Conservation (phyloP, 1,140 invertebrate genomes). For the Danaus plexippus region DNA sequence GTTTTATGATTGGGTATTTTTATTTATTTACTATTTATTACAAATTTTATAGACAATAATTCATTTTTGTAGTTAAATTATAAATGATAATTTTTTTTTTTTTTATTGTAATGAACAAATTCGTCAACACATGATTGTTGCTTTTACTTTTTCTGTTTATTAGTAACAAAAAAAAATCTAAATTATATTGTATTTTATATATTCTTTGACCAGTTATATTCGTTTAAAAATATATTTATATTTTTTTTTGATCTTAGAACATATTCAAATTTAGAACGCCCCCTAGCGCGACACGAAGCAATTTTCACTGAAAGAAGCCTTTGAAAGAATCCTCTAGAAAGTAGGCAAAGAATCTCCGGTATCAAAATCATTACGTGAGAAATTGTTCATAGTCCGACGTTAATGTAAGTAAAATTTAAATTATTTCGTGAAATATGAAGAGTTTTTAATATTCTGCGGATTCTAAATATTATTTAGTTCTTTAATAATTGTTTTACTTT, state of each 20-base stretch:
- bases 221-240: too few species aligned
- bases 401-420: constrained; percentile 59
- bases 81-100: too few species aligned
- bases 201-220: too few species aligned
- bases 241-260: constrained; percentile 34
- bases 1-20: too few species aligned
- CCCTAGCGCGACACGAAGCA: constrained; percentile 42
- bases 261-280: constrained; percentile 64
- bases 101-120: too few species aligned
- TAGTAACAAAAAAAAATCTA: too few species aligned
- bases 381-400: constrained; percentile 59
- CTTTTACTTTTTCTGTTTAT: too few species aligned
- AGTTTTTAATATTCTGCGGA: constrained; percentile 5
- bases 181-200: too few species aligned
- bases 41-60: too few species aligned
- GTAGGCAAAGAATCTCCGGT: constrained; percentile 68
- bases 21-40: too few species aligned
- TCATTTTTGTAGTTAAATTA: too few species aligned
- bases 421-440: constrained; percentile 15
- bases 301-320: constrained; percentile 64
- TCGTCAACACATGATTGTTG: too few species aligned
- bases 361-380: constrained; percentile 69
- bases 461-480: constrained; percentile 16
- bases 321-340: constrained; percentile 71
- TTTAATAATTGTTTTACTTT: constrained; percentile 19